Percentiles rank a stretch among this genome's conserved stretches.
These are phyloP conservation scores for Apteryx owenii DNA, from an alignment of 2,113 vertebrate genomes.

Conservation along the genomic window DNA sequence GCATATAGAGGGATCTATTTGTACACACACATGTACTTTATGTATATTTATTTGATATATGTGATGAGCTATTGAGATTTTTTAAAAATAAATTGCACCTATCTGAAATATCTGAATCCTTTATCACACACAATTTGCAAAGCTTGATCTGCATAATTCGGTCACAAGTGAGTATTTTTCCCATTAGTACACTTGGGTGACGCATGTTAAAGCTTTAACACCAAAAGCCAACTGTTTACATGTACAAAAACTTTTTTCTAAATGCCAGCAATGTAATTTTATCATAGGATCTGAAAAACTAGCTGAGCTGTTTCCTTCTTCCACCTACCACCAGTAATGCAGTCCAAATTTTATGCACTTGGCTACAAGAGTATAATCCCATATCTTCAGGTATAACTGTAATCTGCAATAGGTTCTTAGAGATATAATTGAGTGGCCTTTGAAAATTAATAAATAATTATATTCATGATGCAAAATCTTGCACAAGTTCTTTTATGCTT, in stretches of 20 bases:
- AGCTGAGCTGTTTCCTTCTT: neutral
- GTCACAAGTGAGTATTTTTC: neutral
- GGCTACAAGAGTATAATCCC: neutral
- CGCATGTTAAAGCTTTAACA: neutral
- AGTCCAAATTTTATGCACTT: neutral
- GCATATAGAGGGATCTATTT: neutral
- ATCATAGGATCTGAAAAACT: neutral
- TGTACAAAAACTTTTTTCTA: neutral
- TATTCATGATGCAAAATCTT: neutral
- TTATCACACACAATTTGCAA: neutral
- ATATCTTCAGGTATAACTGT: neutral
- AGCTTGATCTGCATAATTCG: neutral
- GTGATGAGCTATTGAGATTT: neutral
- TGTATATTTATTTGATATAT: neutral
- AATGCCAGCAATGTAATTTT: neutral
- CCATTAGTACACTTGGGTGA: neutral
- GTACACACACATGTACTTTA: neutral
- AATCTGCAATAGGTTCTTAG: neutral
- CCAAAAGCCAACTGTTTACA: neutral
- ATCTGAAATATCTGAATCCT: neutral
- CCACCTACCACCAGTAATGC: neutral
- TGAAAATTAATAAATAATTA: neutral
- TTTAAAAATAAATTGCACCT: neutral
- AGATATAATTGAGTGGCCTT: neutral
- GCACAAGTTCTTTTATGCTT: neutral